phyloP scores from a whole-genome alignment of 2,113 vertebrate species.

The Narcine bancroftii region DNA sequence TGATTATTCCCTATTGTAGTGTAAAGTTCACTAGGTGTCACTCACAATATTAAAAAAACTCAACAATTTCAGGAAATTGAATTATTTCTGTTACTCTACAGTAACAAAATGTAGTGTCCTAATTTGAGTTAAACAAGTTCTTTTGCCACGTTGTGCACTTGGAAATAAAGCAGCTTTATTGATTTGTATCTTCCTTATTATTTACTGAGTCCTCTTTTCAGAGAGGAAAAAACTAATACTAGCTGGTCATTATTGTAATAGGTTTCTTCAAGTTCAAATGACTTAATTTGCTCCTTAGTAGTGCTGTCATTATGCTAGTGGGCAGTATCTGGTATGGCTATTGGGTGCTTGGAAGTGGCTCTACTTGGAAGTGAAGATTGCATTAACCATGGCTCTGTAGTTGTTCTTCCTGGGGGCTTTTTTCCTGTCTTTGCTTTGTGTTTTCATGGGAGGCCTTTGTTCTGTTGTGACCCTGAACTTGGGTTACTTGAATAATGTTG shows the following conservation, averaged over 20 bases:
- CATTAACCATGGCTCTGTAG: too few relatives aligned
- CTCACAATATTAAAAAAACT: neutral
- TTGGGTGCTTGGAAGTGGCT: too few relatives aligned
- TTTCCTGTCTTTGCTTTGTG: too few relatives aligned
- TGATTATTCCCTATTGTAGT: neutral
- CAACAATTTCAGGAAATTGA: neutral
- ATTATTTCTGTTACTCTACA: neutral
- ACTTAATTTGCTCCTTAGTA: too few relatives aligned
- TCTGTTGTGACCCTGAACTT: too few relatives aligned
- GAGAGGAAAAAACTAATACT: neutral
- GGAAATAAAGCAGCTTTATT: neutral
- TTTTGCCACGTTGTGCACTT: neutral
- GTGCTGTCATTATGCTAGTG: too few relatives aligned
- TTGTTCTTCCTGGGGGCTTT: too few relatives aligned
- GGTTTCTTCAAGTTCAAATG: too few relatives aligned
- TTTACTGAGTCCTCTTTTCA: neutral
- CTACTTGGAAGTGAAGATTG: too few relatives aligned
- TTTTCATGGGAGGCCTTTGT: too few relatives aligned
- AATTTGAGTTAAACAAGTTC: neutral
- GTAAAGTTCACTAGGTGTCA: neutral
- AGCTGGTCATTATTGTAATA: neutral
- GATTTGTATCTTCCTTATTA: neutral
- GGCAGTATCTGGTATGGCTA: too few relatives aligned
- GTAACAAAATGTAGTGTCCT: neutral
- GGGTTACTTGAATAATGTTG: too few relatives aligned